Evolutionary conservation across 1,140 invertebrate genomes (phyloP), one percentile per base, ranked within the genome.

Genomic region (Tribolium castaneum): DNA sequence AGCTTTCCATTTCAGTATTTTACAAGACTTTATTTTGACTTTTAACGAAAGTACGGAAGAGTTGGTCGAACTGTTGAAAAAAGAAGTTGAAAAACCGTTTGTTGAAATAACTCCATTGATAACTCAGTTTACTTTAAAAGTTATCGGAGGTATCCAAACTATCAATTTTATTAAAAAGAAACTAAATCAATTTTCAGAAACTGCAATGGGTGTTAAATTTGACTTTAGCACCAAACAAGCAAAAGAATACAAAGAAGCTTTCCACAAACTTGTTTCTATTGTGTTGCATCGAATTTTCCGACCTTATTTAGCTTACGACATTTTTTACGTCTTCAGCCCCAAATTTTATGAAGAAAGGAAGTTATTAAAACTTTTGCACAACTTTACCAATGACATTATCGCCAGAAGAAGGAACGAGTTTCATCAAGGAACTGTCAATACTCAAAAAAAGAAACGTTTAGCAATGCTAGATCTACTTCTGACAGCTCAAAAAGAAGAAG

Each of bases 391-490:
- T 5, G 50, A 72, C 5, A 30, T 80, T n/a, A 79, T 30, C 10
- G 75, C 13, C 35, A 70, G 56, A 22, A 66, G 6, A 7, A 59
- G 39, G n/a, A 45, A n/a, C 7, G 39, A 45, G 0, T 45, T 45
- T 45, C 39, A 45, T 45, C n/a, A 2, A n/a, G 39, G n/a, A 45
- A 45, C 0, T 45, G n/a, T 45, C n/a, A 45, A 45, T 10, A 45
- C 39, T n/a, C 9, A 45, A 9, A 72, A 73, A 73, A 91, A 89
- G 83, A 91, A 89, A 83, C 86, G 90, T 75, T 82, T 92, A 30
- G 93, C 93, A 1, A 95, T 96, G 85, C 87, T 96, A 62, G 94
- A 95, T 87, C 86, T 94, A 50, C 84, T 95, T 7, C 88, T 95
- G 22, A 88, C 91, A 82, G 88, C 88, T 73, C 90, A 89, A 78